Percentiles rank a stretch among this genome's conserved stretches.
These are phyloP conservation scores for Stigmatopora nigra DNA, from an alignment of 2,113 vertebrate genomes.

Conservation along the genomic window DNA sequence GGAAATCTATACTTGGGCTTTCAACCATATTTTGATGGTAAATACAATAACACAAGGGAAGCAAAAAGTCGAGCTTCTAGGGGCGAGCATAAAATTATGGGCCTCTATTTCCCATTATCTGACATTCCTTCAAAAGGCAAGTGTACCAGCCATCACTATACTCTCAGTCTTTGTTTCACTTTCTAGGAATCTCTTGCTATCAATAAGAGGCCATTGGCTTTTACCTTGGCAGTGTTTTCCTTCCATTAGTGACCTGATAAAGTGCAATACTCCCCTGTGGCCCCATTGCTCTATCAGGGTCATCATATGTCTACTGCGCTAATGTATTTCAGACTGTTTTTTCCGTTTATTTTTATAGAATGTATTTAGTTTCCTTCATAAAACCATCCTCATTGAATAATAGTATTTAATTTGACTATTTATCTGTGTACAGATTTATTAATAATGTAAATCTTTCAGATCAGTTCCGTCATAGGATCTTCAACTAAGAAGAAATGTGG, in stretches of 20 bases:
- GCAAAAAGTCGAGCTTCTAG: not conserved
- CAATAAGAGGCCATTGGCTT: constrained; percentile 29
- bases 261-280: constrained; percentile 18
- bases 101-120: not conserved
- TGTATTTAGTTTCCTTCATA: not conserved
- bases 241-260: constrained; percentile 48
- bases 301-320: constrained; percentile 16
- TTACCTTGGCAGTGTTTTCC: constrained; percentile 39
- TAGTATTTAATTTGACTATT: not conserved
- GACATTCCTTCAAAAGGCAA: constrained; percentile 8
- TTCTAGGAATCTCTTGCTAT: constrained; percentile 6
- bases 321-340: constrained; percentile 6
- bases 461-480: constrained; percentile 11
- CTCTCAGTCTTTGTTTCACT: constrained; percentile 31
- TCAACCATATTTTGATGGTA: not conserved
- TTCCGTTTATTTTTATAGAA: not conserved
- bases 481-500: constrained; percentile 12
- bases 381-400: not conserved
- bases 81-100: not conserved
- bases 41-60: not conserved
- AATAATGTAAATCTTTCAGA: constrained; percentile 14
- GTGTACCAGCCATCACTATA: constrained; percentile 24
- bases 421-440: constrained; percentile 19
- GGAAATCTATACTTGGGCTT: not conserved
- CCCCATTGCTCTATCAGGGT: constrained; percentile 17